Evolutionary conservation across 2,113 vertebrate species (phyloP), one percentile per base, ranked within the genome.

Genomic region (Verasper variegatus): DNA sequence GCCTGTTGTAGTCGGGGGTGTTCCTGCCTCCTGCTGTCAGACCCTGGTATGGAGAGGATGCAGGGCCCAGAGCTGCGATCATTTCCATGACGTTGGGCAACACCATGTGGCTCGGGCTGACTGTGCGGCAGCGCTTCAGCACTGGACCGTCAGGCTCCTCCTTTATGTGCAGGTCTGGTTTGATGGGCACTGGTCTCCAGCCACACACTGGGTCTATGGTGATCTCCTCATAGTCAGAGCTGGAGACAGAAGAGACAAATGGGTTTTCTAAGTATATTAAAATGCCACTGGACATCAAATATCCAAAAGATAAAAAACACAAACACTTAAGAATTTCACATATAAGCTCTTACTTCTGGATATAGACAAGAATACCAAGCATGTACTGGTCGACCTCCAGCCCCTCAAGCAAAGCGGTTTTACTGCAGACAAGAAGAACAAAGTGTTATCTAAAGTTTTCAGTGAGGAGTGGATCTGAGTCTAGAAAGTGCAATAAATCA

Each of bases 381-480:
- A 99, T 98, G 90, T 99, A 99, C 91, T 99, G 97, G 89, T 99
- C 97, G 55, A 99, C 97, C 85, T 99, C 97, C 69, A 99, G 93
- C 1, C 97, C 97, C 74, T 98, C 97, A 66, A 99, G 91, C 85
- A 99, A 76, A 8, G 97, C 97, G 0, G 97, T 98, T 90, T 99
- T 99, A 94, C 97, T 99, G 92, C 42, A 68, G 65, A 84, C 8
- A 18, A 45, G 5, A 71, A 18, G 10, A 45, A 69, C 4, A 85
- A 56, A 24, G 1, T 1, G 14, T 31, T 31, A 31, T 31, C 6
- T 31, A 31, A 31, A 31, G 31, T 18, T 5, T 5, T 42, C 10
- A 42, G 12, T 12, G 40, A 42, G 12, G 8, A 63, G 1, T 0
- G 24, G 4, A 21, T 47, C 23, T 9, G 11, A 60, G 4, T 11